Base-by-base conservation (phyloP, 1,140 invertebrate genomes). In the Drosophila rhopaloa region DNA sequence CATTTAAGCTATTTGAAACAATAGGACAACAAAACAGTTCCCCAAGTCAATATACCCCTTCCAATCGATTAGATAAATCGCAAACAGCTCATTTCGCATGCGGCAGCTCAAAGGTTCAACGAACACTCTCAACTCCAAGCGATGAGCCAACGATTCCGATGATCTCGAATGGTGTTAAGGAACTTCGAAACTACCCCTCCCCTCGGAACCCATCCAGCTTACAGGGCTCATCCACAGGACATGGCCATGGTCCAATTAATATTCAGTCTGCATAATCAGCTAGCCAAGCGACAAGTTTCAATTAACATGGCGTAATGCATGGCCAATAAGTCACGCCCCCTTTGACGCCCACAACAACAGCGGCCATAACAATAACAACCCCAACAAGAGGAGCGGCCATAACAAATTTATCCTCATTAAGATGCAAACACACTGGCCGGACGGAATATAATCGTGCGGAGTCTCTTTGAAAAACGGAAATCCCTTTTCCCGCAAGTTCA, bases 391-490 rank as follows among this genome's bases (percentile, higher is more conserved):
- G 6, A 9, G 13, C 11, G 24, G 24, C 47, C 65, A 70, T 70
- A 50, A 70, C 50, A 71, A 71, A 58, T 71, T 50, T 43, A 72
- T 71, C 51, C 66, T 50, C 37, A 72, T 72, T 71, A 58, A 72
- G 51, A 71, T 58, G 44, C 65, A 71, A 71, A 70, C 41, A 55
- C 27, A 55, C 16, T 50, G 27, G 48, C 13, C 29, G 48, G 48
- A 50, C 29, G 48, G 48, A 29, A 27, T 32, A 50, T 50, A 50
- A 50, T 50, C 47, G 41, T 16, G 58, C n/a, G 37, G 57, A 29
- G 32, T 35, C 29, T 14, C 38, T 67, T 56, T 41, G 48, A 48
- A 48, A 51, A 53, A 37, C 35, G 37, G 19, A 58, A 71, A 72
- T 71, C 67, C 63, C 51, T 50, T 71, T 27, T 7, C 13, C 62